phyloP scores from a whole-genome alignment of 2,888 invertebrate species.

The Psococerastis gibbosa region DNA sequence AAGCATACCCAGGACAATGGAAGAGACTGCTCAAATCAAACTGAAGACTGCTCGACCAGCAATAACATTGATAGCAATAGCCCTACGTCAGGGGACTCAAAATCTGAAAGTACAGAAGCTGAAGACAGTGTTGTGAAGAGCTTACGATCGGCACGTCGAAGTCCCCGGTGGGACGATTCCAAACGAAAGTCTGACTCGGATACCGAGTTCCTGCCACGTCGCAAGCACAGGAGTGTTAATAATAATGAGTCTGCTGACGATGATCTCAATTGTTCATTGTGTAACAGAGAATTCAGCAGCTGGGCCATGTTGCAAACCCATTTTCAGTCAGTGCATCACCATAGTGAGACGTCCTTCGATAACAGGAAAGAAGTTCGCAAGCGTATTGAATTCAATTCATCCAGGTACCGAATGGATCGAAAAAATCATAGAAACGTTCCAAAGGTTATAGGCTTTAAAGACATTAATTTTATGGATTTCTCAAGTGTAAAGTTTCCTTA shows the following conservation, averaged over 20 bases:
- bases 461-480: conserved; percentile 60
- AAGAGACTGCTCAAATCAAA: conserved; percentile 7
- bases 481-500: conserved; percentile 60
- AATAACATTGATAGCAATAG: conserved; percentile 8
- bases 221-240: conserved; percentile 23
- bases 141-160: conserved; percentile 19
- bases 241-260: conserved; percentile 20
- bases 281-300: conserved; percentile 40
- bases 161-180: conserved; percentile 15
- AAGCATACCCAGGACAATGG: background rate
- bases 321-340: conserved; percentile 43
- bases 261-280: conserved; percentile 35
- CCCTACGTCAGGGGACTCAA: background rate
- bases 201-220: conserved; percentile 16
- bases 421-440: conserved; percentile 5
- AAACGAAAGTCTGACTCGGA: conserved; percentile 21
- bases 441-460: conserved; percentile 41
- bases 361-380: conserved; percentile 25
- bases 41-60: conserved; percentile 8
- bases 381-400: conserved; percentile 3
- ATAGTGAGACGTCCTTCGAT: conserved; percentile 48
- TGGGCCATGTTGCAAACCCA: conserved; percentile 40
- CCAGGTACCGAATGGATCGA: background rate
- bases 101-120: conserved; percentile 16
- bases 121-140: conserved; percentile 23